Conservation (phyloP, 2,888 invertebrate species). For the Nineta flava region DNA sequence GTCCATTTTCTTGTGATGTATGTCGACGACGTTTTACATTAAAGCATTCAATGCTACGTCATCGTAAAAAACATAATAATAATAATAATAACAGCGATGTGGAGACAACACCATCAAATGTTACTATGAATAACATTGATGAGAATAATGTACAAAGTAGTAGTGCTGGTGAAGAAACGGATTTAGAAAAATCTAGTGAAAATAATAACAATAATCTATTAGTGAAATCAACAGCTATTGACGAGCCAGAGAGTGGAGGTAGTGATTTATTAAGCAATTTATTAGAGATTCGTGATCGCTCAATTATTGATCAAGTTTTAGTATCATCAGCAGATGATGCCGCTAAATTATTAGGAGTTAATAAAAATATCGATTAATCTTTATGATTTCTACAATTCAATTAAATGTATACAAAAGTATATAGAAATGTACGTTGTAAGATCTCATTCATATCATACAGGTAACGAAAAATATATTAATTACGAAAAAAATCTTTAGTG, state of each 20-base stretch:
- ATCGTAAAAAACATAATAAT: slow-evolving; percentile 70
- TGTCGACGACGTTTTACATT: slow-evolving; percentile 78
- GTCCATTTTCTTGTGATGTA: slow-evolving; percentile 83
- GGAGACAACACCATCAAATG: slow-evolving; percentile 7
- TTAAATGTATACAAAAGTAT: neutral
- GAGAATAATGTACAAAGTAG: slow-evolving; percentile 38
- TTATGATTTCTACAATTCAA: too few relatives aligned
- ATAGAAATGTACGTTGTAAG: too few relatives aligned
- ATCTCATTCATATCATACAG: too few relatives aligned
- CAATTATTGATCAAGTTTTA: slow-evolving; percentile 69
- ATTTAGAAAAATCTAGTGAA: slow-evolving; percentile 12
- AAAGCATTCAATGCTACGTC: slow-evolving; percentile 88
- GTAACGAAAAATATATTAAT: too few relatives aligned
- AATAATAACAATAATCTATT: neutral
- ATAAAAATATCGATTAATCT: slow-evolving; percentile 29
- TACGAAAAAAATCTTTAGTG: too few relatives aligned
- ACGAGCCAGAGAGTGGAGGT: slow-evolving; percentile 27
- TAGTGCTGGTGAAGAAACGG: slow-evolving; percentile 37
- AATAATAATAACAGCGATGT: slow-evolving; percentile 28
- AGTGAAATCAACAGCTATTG: slow-evolving; percentile 23
- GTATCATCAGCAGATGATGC: slow-evolving; percentile 71
- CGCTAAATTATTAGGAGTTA: slow-evolving; percentile 73
- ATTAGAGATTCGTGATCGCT: slow-evolving; percentile 71
- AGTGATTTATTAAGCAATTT: slow-evolving; percentile 77
- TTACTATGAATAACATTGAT: slow-evolving; percentile 30